Conservation (phyloP, 2,797 vertebrate species). For the Emydoidea blandingii region DNA sequence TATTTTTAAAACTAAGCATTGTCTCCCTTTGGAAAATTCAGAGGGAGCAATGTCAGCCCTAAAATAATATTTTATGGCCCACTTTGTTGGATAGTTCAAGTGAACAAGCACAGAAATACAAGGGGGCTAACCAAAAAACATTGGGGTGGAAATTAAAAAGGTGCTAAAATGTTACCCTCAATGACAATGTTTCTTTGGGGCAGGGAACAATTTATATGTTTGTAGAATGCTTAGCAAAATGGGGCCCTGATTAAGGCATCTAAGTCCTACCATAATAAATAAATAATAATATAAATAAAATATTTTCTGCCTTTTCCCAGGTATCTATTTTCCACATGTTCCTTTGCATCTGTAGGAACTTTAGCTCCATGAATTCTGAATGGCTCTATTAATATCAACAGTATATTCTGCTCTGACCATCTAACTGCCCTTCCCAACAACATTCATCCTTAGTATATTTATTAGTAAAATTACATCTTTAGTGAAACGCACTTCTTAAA, state of each 20-base stretch:
- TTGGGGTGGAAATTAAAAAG: not conserved
- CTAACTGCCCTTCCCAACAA: not conserved
- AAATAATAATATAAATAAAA: not conserved
- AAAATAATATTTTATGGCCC: not conserved
- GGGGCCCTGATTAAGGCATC: accelerated
- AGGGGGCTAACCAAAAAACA: not conserved
- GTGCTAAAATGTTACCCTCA: not conserved
- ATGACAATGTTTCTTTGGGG: not conserved
- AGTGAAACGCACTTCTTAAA: not conserved
- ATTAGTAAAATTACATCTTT: accelerated
- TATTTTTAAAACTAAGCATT: not conserved
- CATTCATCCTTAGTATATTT: not conserved
- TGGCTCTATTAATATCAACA: accelerated
- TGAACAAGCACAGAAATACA: not conserved
- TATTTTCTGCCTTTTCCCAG: not conserved
- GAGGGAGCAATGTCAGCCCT: not conserved
- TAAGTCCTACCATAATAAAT: accelerated
- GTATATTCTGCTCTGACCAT: not conserved
- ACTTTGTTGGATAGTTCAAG: not conserved
- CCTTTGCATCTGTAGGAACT: not conserved
- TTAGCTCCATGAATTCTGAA: not conserved
- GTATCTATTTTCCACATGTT: not conserved
- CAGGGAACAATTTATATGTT: too few species aligned
- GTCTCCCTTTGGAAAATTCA: not conserved
- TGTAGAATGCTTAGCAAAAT: accelerated